Evolutionary conservation across 2,888 invertebrate species (phyloP), one percentile per base, ranked within the genome.

Genomic region (Bugula neritina): DNA sequence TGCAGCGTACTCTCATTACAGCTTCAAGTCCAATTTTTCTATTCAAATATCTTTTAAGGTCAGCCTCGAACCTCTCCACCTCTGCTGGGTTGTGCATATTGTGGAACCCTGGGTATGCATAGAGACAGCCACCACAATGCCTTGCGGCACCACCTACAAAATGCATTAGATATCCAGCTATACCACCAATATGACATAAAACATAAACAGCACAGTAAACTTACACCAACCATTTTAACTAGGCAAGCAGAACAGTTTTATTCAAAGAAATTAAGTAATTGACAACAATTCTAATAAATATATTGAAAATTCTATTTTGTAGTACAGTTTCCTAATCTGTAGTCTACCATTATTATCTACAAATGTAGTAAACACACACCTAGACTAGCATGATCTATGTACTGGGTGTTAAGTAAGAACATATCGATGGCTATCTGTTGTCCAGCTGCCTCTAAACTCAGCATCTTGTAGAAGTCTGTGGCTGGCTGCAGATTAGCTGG

Each of bases 21-120:
- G 99, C 94, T 84, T 99, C 99, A 84, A 99, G 97, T 69, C 99
- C 99, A 76, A 99, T 94, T 87, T 98, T 98, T 76, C 99, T 88
- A 0, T 92, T 92, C 72, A 99, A 87, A 86, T 99, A 99, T 21
- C 99, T 87, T 55, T 90, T 88, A 35, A 99, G 86, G 84, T 90
- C 90, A 72, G 89, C 87, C 74, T 90, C 89, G 74, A 97, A 90
- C 72, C 89, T 88, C 72, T 91, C 91, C 5, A 90, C 89, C 80
- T 91, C 75, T 29, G 90, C 87, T 13, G 87, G 85, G 74, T 92
- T 91, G 29, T 89, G 86, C 35, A 89, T 87, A 77, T 90, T 89
- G 86, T 93, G 95, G 80, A 93, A 87, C 71, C 84, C 84, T 31
- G 97, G 96, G 78, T 95, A 91, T 85, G 96, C 94, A 84, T 95